Evolutionary conservation across 1,140 invertebrate genomes (phyloP), one percentile per base, ranked within the genome.

Genomic region (Caenorhabditis inopinata): DNA sequence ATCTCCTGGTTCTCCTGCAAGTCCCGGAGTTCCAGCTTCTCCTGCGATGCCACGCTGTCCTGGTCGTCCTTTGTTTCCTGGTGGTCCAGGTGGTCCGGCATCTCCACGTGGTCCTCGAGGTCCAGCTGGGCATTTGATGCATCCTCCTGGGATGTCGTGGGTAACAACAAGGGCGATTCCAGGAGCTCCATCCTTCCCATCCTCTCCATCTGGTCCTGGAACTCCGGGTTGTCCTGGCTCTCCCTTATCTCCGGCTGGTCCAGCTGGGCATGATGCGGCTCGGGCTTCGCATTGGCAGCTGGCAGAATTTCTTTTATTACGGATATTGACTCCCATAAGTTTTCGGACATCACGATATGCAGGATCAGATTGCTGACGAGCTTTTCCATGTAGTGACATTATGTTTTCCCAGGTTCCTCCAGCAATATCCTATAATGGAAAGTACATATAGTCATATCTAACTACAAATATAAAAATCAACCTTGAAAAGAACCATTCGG

Each of bases 111-210:
- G 51, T 77, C 80, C 80, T 25, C 46, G 49, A 42, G 53, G 74
- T 76, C 80, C 80, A 21, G 74, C 46, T 45, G 80, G 80, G 42
- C 80, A 81, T 35, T 77, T 49, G 80, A 81, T 73, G 73, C 80
- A 81, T 29, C 80, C 80, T 21, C 80, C 80, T 42, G 80, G 80
- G 47, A 53, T 47, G 53, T 77, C 80, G 25, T 81, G 80, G 38
- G 76, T 74, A 51, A 49, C 80, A 18, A 76, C 25, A 12, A 81
- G 80, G 38, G 80, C 48, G 27, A 81, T 58, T 76, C 80, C 80
- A 18, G 74, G 45, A 29, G 80, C 80, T 81, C 80, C 80, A 35
- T 25, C 25, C 14, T 73, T 62, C 47, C 80, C 80, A 45, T 82
- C 77, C 29, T 82, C 49, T 74, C 80, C 80, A 35, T 73, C 75